These are phyloP conservation scores for Dysdera silvatica DNA, from an alignment of 1,140 invertebrate species.

Conservation along the genomic window DNA sequence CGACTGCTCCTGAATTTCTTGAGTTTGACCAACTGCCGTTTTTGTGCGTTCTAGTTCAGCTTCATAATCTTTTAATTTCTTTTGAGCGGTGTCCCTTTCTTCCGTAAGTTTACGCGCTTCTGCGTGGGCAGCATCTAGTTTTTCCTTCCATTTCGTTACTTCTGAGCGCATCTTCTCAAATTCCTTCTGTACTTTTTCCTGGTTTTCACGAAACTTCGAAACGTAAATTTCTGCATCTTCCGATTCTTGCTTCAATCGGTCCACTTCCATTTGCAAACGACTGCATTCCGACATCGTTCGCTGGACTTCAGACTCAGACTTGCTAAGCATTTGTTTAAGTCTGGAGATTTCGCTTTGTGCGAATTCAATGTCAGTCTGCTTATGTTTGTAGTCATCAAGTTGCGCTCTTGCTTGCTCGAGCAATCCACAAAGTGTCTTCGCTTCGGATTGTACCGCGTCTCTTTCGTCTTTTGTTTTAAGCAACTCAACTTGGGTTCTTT, in stretches of 20 bases:
- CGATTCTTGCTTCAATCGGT: constrained; percentile 71
- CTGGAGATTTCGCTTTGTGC: constrained; percentile 28
- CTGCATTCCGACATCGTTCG: constrained; percentile 36
- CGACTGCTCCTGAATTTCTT: constrained; percentile 8
- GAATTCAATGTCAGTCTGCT: constrained; percentile 22
- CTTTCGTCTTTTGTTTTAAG: constrained; percentile 57
- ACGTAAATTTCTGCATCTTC: constrained; percentile 42
- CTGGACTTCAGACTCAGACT: constrained; percentile 37
- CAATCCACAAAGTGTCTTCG: constrained; percentile 27
- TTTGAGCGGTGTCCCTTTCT: constrained; percentile 34
- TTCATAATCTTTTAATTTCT: constrained; percentile 32
- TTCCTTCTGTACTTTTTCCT: constrained; percentile 19
- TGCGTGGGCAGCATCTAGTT: constrained; percentile 58
- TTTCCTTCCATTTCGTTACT: constrained; percentile 65
- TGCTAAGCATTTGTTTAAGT: constrained; percentile 35
- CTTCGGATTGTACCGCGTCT: constrained; percentile 38
- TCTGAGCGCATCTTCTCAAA: constrained; percentile 57
- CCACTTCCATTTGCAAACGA: constrained; percentile 57
- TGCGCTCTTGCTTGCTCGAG: constrained; percentile 5
- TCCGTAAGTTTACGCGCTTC: constrained; percentile 47
- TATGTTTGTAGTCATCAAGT: constrained; percentile 7
- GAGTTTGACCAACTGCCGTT: constrained; percentile 9
- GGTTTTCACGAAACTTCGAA: constrained; percentile 19
- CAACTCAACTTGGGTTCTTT: constrained; percentile 69
- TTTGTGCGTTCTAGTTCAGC: constrained; percentile 24